Conservation (phyloP, 2,113 vertebrate species). For the Nycticebus coucang region DNA sequence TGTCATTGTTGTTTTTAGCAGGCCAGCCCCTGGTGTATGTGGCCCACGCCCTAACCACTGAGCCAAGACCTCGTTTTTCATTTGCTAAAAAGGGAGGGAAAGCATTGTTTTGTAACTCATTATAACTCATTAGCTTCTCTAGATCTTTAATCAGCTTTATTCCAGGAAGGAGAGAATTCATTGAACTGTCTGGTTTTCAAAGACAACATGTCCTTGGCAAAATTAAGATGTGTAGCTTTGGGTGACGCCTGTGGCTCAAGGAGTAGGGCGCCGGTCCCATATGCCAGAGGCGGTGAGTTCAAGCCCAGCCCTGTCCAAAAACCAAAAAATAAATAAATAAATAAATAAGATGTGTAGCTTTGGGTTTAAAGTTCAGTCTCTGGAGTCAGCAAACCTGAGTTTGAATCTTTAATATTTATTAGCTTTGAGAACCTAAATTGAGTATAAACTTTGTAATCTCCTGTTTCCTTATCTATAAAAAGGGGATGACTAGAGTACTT, state of each 20-base stretch:
- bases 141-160: slow-evolving; percentile 38
- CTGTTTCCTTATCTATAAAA: background rate
- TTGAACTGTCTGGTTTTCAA: background rate
- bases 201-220: background rate
- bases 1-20: too few relatives aligned
- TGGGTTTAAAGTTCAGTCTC: background rate
- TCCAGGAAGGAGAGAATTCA: background rate
- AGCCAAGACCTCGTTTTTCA: background rate
- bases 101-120: background rate
- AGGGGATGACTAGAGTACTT: background rate
- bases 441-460: background rate
- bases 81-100: background rate
- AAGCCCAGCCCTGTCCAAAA: too few relatives aligned
- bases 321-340: too few relatives aligned
- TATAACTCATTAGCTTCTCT: background rate
- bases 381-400: background rate
- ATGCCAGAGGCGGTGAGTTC: too few relatives aligned
- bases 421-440: background rate
- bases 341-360: background rate
- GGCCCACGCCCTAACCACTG: too few relatives aligned
- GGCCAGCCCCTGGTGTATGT: too few relatives aligned
- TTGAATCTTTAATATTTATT: slow-evolving; percentile 19
- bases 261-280: too few relatives aligned
- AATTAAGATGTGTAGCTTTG: background rate
- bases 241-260: too few relatives aligned